A percentile compares a stretch with the other conserved stretches of the same genome.
phyloP scores from a whole-genome alignment of 2,797 vertebrate species.

The Zonotrichia albicollis region DNA sequence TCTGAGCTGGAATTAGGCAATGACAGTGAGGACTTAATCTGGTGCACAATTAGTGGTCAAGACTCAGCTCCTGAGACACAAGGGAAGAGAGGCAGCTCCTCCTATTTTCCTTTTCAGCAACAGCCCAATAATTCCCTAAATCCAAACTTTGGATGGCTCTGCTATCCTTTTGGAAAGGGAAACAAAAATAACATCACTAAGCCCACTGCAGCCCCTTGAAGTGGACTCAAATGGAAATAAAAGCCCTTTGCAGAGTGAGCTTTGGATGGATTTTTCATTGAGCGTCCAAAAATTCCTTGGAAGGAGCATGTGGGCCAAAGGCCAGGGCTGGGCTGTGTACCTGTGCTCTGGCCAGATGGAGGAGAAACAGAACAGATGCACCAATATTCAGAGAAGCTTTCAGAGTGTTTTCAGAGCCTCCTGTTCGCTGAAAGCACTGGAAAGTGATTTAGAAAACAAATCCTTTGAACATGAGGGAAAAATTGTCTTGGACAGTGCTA shows the following conservation, averaged over 20 bases:
- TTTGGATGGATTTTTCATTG: slow-evolving; percentile 63
- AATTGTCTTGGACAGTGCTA: slow-evolving; percentile 22
- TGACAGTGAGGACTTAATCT: slow-evolving; percentile 17
- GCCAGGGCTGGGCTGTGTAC: slow-evolving; percentile 29
- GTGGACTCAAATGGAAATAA: slow-evolving; percentile 76
- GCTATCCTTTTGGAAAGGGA: slow-evolving; percentile 38
- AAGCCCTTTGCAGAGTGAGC: slow-evolving; percentile 69
- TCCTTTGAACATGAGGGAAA: slow-evolving; percentile 57
- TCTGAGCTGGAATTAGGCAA: background rate
- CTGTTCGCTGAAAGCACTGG: slow-evolving; percentile 29
- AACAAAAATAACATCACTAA: slow-evolving; percentile 59
- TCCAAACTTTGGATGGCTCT: background rate
- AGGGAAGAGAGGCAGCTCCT: background rate
- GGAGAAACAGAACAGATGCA: slow-evolving; percentile 47
- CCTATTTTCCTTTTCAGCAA: slow-evolving; percentile 13
- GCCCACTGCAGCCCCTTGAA: slow-evolving; percentile 67
- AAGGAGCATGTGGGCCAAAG: slow-evolving; percentile 55
- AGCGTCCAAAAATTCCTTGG: slow-evolving; percentile 68
- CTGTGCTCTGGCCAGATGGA: slow-evolving; percentile 44
- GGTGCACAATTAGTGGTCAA: background rate
- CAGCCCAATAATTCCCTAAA: slow-evolving; percentile 32
- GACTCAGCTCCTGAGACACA: background rate
- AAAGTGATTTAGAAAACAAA: slow-evolving; percentile 38
- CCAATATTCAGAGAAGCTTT: background rate
- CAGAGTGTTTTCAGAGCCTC: slow-evolving; percentile 44